phyloP scores from a whole-genome alignment of 2,797 vertebrate species.

The Peromyscus attwateri region DNA sequence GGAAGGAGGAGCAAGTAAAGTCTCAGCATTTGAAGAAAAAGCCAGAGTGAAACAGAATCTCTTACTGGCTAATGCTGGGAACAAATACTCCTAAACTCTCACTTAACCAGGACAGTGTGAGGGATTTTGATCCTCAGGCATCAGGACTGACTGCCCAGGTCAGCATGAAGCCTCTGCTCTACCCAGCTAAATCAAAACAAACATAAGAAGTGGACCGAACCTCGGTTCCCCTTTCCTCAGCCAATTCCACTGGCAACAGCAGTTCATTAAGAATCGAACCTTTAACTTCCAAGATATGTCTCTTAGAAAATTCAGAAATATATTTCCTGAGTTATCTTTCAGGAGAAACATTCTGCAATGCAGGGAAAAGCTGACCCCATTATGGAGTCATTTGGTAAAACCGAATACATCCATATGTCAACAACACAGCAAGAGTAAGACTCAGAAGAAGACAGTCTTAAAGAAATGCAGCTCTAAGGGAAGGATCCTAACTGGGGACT shows the following conservation, averaged over 20 bases:
- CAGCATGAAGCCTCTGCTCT: background rate
- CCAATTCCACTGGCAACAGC: background rate
- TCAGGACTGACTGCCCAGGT: background rate
- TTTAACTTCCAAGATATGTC: background rate
- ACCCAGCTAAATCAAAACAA: background rate
- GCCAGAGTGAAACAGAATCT: background rate
- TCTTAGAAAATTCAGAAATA: constrained; percentile 42
- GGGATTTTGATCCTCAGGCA: background rate
- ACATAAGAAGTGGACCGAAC: background rate
- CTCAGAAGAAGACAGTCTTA: background rate
- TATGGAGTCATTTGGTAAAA: background rate
- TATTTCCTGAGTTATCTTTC: background rate
- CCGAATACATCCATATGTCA: background rate
- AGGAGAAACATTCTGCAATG: background rate
- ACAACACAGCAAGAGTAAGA: background rate
- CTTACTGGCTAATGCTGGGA: constrained; percentile 19
- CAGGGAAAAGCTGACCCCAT: background rate
- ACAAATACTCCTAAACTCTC: constrained; percentile 15
- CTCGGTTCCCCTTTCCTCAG: background rate
- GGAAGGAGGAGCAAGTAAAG: background rate
- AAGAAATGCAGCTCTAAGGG: background rate
- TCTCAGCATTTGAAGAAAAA: background rate
- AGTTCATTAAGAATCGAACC: constrained; percentile 5
- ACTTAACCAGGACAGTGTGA: background rate
- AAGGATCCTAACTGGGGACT: background rate